Percentiles rank a stretch among this genome's conserved stretches.
phyloP scores from a whole-genome alignment of 2,113 vertebrate genomes.

The Ranitomeya variabilis region DNA sequence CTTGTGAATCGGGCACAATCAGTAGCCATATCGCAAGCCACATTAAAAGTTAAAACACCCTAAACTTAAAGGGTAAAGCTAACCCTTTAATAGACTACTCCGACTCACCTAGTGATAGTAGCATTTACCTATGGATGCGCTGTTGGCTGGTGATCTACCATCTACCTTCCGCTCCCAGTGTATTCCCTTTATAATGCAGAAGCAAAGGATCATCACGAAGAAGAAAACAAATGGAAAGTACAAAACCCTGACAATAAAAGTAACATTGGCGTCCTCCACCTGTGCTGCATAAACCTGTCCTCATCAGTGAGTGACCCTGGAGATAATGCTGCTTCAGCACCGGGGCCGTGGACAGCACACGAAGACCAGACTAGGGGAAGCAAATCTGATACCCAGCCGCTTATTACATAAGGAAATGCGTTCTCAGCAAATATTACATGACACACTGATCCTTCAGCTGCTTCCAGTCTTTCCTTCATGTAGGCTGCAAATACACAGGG shows the following conservation, averaged over 20 bases:
- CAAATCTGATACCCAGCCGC: conserved; percentile 24
- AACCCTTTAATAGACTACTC: too few relatives aligned
- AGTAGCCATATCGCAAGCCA: too few relatives aligned
- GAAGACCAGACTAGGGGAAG: conserved; percentile 19
- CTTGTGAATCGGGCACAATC: too few relatives aligned
- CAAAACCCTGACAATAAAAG: background rate
- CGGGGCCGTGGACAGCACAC: background rate
- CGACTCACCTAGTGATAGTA: too few relatives aligned
- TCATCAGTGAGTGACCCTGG: background rate
- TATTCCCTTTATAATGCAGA: background rate
- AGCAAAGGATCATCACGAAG: background rate
- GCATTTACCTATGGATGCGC: too few relatives aligned
- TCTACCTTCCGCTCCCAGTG: too few relatives aligned
- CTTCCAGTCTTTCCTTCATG: conserved; percentile 21
- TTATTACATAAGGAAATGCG: conserved; percentile 30
- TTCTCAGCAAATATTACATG: conserved; percentile 42
- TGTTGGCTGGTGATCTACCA: too few relatives aligned
- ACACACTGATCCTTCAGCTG: conserved; percentile 16
- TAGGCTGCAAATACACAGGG: conserved; percentile 25
- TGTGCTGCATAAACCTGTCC: background rate
- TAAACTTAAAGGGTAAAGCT: too few relatives aligned
- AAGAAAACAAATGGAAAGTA: background rate
- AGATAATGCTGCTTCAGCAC: background rate
- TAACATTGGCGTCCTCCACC: background rate
- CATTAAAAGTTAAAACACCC: too few relatives aligned